phyloP scores from a whole-genome alignment of 1,140 invertebrate species.

The Trypoxylus dichotomus region DNA sequence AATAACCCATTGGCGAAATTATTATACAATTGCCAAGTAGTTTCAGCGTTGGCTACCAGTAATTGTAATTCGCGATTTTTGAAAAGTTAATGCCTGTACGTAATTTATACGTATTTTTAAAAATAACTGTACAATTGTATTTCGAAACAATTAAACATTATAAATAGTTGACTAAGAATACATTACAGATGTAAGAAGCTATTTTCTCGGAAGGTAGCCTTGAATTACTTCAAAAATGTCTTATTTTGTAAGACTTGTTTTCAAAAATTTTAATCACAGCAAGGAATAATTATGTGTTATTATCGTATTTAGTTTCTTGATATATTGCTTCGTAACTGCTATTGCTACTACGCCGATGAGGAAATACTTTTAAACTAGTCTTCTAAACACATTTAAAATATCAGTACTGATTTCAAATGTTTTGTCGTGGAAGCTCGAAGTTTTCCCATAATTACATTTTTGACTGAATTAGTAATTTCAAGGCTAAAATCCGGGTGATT shows the following conservation, averaged over 20 bases:
- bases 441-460: too few relatives aligned
- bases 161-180: not conserved
- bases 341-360: not conserved
- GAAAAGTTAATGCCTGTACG: not conserved
- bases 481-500: too few relatives aligned
- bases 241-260: not conserved
- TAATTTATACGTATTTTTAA: not conserved
- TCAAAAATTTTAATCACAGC: not conserved
- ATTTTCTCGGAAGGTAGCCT: not conserved
- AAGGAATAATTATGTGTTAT: not conserved
- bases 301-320: not conserved
- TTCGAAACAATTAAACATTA: not conserved
- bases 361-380: not conserved
- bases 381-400: too few relatives aligned
- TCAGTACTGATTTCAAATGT: too few relatives aligned
- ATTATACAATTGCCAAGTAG: not conserved
- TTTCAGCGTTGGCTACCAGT: not conserved
- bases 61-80: not conserved
- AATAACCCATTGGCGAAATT: constrained; percentile 6
- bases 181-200: not conserved
- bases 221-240: not conserved
- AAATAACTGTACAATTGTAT: not conserved
- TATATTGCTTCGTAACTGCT: not conserved
- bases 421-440: too few relatives aligned
- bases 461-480: too few relatives aligned